Evolutionary conservation across 2,113 vertebrate species (phyloP).

Genomic region (Onychostruthus taczanowskii): DNA sequence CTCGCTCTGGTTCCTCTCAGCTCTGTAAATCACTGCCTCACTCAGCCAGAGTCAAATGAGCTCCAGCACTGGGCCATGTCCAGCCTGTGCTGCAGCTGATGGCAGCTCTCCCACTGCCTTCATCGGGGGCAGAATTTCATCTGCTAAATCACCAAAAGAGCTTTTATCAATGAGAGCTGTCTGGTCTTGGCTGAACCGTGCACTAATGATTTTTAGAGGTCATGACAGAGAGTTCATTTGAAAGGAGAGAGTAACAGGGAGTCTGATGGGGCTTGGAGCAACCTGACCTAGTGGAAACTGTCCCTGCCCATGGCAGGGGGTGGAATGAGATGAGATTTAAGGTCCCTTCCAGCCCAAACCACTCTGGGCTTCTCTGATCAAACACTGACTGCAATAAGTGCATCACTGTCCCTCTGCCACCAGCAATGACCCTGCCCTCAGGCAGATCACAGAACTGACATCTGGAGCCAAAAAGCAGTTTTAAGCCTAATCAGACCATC

Average conservation of each 20-base stretch:
- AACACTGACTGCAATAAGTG: neutral
- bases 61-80: neutral
- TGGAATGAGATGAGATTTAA: neutral
- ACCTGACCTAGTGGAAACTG: neutral
- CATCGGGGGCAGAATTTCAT: neutral
- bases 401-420: neutral
- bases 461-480: neutral
- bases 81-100: neutral
- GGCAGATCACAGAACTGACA: neutral
- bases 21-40: neutral
- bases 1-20: neutral
- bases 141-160: neutral
- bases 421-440: neutral
- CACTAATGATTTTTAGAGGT: neutral
- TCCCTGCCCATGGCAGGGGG: neutral
- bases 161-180: neutral
- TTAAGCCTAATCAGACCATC: neutral
- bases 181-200: neutral
- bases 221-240: neutral
- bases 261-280: neutral
- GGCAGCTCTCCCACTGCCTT: constrained; percentile 15
- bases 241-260: neutral
- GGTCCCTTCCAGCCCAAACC: neutral
- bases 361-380: neutral
- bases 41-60: neutral